Evolutionary conservation across 2,888 invertebrate species (phyloP), one percentile per base, ranked within the genome.

Genomic region (Brachypterus glaber): DNA sequence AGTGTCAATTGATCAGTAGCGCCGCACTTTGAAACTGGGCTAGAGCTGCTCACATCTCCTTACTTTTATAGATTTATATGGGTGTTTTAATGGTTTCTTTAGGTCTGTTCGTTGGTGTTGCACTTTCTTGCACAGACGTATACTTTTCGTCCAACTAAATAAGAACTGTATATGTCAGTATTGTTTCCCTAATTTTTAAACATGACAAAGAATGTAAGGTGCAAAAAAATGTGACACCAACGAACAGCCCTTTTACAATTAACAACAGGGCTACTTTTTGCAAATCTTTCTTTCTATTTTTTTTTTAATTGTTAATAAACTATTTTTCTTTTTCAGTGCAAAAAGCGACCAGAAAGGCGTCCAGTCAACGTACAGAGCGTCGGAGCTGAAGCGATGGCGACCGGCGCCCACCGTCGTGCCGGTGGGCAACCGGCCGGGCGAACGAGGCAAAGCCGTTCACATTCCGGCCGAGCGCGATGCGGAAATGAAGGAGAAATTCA

Each of bases 401-500:
- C 74, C 76, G 4, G 84, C 81, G 3, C 82, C 82, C 8, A 66
- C 76, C 2, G 79, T 90, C 1, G 67, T 66, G 33, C 82, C 83
- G 43, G 67, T 68, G 31, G 71, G 71, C 30, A 81, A 82, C 2
- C 75, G 73, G 41, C 88, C 90, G 17, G 98, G 98, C 27, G 97
- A 97, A 70, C 73, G 83, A 74, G 97, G 97, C 53, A 79, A 79
- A 60, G 80, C 92, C n/a, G 97, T 98, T 12, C 79, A 81, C 55
- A 85, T 96, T 58, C 85, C 91, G 13, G 69, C 81, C 14, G 85
- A 88, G 37, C 81, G 89, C 62, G 88, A 93, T 60, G 81, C 82
- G 40, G 66, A 86, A 39, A 89, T 93, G 76, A 82, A 92, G 67
- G 92, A 95, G 57, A 87, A 90, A 63, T 98, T 98, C 68, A 91